Evolutionary conservation across 2,888 invertebrate genomes (phyloP).

Genomic region (Drosophila acutilabella): DNA sequence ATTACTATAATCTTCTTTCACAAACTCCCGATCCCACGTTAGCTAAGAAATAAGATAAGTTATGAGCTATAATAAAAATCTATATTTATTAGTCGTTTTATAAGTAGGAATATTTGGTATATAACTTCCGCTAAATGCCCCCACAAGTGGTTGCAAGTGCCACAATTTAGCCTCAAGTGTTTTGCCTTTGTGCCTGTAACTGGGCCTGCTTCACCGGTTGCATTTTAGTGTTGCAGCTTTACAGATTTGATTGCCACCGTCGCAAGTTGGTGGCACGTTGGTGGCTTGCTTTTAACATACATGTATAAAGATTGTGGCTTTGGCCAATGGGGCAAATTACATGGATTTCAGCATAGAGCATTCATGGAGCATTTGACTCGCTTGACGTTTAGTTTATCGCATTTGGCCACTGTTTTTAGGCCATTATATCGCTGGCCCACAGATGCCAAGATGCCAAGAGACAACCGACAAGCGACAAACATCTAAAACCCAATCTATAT

Average conservation of each 20-base stretch:
- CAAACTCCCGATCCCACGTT: not conserved
- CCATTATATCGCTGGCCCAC: conserved; percentile 31
- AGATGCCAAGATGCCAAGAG: conserved; percentile 49
- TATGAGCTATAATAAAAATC: not conserved
- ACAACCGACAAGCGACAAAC: conserved; percentile 46
- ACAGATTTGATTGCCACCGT: conserved; percentile 66
- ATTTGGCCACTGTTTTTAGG: conserved; percentile 63
- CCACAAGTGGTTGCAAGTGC: conserved; percentile 37
- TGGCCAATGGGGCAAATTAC: conserved; percentile 64
- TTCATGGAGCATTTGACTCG: conserved; percentile 26
- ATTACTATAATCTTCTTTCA: too few species aligned
- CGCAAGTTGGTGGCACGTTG: conserved; percentile 20
- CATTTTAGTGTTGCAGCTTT: conserved; percentile 60
- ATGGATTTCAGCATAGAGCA: conserved; percentile 46
- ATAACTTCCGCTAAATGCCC: conserved; percentile 27
- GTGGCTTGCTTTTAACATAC: conserved; percentile 40
- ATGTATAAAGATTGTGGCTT: conserved; percentile 47
- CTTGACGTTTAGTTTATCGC: conserved; percentile 70
- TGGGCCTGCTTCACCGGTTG: conserved; percentile 14
- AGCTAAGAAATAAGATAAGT: not conserved
- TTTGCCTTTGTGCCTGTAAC: not conserved
- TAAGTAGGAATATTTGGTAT: not conserved
- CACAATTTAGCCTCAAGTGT: conserved; percentile 32
- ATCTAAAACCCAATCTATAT: conserved; percentile 61
- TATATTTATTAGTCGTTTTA: not conserved